phyloP scores from a whole-genome alignment of 2,113 vertebrate species.

The Serilophus lunatus region DNA sequence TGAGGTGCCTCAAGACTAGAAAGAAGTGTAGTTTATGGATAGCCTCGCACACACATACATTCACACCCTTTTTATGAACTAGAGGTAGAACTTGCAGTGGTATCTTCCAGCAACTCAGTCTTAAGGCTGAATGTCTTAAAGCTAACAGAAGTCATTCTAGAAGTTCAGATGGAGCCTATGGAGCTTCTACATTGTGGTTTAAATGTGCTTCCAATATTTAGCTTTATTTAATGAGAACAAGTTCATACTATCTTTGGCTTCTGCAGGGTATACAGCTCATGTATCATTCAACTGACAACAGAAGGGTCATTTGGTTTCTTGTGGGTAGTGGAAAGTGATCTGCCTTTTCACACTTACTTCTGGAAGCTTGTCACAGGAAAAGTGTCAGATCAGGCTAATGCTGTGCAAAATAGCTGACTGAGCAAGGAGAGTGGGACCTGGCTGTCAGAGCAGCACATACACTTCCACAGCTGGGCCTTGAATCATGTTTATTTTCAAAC shows the following conservation, averaged over 20 bases:
- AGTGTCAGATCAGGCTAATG: not conserved
- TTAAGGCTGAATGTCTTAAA: not conserved
- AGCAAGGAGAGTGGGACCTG: not conserved
- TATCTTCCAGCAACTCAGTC: not conserved
- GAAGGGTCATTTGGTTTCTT: not conserved
- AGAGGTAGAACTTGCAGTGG: not conserved
- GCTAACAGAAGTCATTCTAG: not conserved
- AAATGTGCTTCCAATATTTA: not conserved
- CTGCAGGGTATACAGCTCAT: not conserved
- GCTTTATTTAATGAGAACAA: not conserved
- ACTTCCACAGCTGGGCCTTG: not conserved
- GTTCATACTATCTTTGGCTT: not conserved
- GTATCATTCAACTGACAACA: not conserved
- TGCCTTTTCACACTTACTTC: conserved; percentile 23
- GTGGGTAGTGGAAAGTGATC: not conserved
- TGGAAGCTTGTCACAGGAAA: not conserved
- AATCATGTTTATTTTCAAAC: not conserved
- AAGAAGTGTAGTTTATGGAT: not conserved
- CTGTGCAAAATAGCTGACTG: not conserved
- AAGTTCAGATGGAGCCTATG: not conserved
- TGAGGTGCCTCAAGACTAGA: not conserved
- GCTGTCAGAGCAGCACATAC: not conserved
- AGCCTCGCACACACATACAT: not conserved
- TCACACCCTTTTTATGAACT: not conserved
- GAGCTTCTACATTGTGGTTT: not conserved